phyloP scores from a whole-genome alignment of 2,113 vertebrate species.

The Gorsachius goisagi region DNA sequence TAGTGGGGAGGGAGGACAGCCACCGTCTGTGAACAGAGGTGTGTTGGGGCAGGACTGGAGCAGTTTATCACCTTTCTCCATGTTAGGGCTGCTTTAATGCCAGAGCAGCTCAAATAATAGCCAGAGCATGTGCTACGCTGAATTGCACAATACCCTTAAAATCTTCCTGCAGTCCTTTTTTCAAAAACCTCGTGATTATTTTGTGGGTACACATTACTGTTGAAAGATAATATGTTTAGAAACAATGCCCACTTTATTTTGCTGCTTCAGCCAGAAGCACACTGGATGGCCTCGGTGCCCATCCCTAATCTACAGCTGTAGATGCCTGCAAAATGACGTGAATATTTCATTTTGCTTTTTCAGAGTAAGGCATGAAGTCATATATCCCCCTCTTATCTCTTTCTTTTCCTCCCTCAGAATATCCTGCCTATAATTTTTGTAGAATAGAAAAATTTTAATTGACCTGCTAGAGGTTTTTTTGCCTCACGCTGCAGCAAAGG shows the following conservation, averaged over 20 bases:
- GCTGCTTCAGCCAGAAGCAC: neutral
- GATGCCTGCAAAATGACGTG: neutral
- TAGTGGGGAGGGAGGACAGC: neutral
- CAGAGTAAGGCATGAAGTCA: neutral
- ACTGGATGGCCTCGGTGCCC: fast-evolving
- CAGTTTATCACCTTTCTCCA: neutral
- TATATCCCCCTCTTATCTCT: neutral
- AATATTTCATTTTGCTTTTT: neutral
- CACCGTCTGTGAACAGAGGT: neutral
- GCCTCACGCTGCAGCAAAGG: neutral
- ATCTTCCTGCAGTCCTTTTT: neutral
- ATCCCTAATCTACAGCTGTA: neutral
- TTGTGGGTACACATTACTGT: neutral
- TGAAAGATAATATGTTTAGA: neutral
- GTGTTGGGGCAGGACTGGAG: neutral
- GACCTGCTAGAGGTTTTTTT: neutral
- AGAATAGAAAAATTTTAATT: neutral
- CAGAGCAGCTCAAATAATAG: neutral
- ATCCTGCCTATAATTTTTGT: neutral
- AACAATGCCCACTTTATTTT: neutral
- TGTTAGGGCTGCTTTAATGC: neutral
- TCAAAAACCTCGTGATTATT: neutral
- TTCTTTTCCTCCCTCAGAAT: neutral
- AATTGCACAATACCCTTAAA: neutral
- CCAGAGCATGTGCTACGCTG: neutral